phyloP scores from a whole-genome alignment of 2,113 vertebrate species.

The Plectropomus leopardus region DNA sequence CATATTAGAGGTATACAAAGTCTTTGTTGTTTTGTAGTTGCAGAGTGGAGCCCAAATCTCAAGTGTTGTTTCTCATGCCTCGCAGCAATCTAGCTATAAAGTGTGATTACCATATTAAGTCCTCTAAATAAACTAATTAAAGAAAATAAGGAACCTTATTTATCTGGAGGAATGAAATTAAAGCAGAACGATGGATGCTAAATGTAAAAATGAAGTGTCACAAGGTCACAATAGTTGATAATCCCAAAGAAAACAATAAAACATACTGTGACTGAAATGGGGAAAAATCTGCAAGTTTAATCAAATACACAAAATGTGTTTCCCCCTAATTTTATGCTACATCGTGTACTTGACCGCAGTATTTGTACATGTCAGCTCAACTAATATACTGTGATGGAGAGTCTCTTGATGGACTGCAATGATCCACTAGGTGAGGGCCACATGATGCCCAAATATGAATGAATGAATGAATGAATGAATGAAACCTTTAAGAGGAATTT shows the following conservation, averaged over 20 bases:
- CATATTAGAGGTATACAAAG: conserved; percentile 16
- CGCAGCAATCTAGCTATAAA: conserved; percentile 9
- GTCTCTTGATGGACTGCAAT: too few relatives aligned
- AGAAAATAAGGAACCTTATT: conserved; percentile 9
- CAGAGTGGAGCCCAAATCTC: conserved; percentile 15
- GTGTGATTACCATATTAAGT: conserved; percentile 26
- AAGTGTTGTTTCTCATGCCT: conserved; percentile 18
- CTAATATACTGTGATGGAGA: background rate
- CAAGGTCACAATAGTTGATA: background rate
- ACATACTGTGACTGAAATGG: background rate
- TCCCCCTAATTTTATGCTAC: background rate
- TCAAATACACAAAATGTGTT: background rate
- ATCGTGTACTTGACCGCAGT: background rate
- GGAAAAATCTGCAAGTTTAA: background rate
- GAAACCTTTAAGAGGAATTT: too few relatives aligned
- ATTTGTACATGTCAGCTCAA: background rate
- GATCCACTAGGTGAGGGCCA: background rate
- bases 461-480: too few relatives aligned
- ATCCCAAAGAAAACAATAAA: background rate
- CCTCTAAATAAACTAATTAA: conserved; percentile 38
- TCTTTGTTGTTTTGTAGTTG: conserved; percentile 18
- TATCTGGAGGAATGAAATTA: conserved; percentile 12
- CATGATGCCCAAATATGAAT: background rate
- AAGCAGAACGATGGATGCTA: background rate
- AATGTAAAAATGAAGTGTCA: conserved; percentile 18